Percentiles rank a stretch among this genome's conserved stretches.
Evolutionary conservation across 2,113 vertebrate genomes (phyloP).

Genomic region (Phoenicopterus ruber): DNA sequence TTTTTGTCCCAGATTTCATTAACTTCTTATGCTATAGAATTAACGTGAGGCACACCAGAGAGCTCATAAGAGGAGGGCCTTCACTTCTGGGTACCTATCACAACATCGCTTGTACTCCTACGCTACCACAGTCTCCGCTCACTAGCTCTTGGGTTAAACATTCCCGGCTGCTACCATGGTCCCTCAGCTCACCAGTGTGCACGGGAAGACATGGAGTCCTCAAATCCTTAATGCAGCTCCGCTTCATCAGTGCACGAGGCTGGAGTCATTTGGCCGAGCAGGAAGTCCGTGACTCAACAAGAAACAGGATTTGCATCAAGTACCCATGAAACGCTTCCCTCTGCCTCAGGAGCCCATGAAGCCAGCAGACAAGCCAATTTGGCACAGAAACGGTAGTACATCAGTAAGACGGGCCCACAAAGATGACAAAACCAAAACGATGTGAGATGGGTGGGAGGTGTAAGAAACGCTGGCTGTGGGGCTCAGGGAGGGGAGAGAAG

Average conservation of each 20-base stretch:
- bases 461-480: neutral
- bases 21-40: neutral
- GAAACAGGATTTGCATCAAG: neutral
- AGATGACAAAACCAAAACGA: neutral
- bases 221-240: neutral
- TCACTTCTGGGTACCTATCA: neutral
- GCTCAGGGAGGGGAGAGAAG: neutral
- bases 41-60: neutral
- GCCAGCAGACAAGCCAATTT: neutral
- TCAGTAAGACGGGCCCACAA: neutral
- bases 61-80: neutral
- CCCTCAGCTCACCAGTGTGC: neutral
- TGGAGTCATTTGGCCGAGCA: neutral
- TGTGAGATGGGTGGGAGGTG: neutral
- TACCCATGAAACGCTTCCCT: neutral
- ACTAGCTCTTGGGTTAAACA: neutral
- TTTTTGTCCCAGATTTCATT: neutral
- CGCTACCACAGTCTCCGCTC: neutral
- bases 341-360: neutral
- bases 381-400: neutral
- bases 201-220: neutral
- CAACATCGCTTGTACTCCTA: neutral
- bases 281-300: neutral
- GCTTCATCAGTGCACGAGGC: neutral
- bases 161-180: neutral